These are phyloP conservation scores for Psittacula cyanocephala DNA, from an alignment of 2,113 vertebrate species.

Conservation along the genomic window DNA sequence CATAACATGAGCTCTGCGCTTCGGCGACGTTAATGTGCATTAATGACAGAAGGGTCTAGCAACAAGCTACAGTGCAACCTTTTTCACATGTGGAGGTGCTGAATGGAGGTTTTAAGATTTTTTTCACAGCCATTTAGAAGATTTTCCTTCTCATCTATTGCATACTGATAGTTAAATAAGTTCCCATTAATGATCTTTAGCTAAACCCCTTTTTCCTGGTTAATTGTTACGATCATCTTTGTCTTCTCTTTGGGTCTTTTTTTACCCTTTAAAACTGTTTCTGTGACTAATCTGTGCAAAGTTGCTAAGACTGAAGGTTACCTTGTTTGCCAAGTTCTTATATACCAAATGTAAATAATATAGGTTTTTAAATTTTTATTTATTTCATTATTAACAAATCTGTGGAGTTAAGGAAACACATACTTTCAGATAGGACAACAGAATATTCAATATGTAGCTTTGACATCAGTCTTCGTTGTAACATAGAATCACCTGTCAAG, in stretches of 20 bases:
- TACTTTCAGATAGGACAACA: background rate
- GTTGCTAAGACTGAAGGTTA: background rate
- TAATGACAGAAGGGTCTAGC: slow-evolving; percentile 25
- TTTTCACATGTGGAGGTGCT: background rate
- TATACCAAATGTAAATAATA: background rate
- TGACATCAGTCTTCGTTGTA: background rate
- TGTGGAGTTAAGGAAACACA: background rate
- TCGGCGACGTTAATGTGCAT: fast-evolving
- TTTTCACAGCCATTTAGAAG: background rate
- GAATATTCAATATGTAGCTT: background rate
- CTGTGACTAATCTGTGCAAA: background rate
- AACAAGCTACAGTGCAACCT: background rate
- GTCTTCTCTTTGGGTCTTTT: background rate
- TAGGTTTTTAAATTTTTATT: background rate
- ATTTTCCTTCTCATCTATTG: background rate
- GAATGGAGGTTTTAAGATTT: background rate
- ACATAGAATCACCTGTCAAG: background rate
- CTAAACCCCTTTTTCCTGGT: background rate
- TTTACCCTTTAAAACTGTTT: background rate
- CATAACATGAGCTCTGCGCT: background rate
- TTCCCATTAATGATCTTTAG: background rate
- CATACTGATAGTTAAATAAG: background rate
- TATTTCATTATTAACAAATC: background rate
- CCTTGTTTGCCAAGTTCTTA: background rate
- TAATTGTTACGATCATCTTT: background rate